A percentile compares a stretch with the other conserved stretches of the same genome.
These are phyloP conservation scores for Gallinago jamesoni DNA, from an alignment of 2,113 vertebrate species.

Conservation along the genomic window DNA sequence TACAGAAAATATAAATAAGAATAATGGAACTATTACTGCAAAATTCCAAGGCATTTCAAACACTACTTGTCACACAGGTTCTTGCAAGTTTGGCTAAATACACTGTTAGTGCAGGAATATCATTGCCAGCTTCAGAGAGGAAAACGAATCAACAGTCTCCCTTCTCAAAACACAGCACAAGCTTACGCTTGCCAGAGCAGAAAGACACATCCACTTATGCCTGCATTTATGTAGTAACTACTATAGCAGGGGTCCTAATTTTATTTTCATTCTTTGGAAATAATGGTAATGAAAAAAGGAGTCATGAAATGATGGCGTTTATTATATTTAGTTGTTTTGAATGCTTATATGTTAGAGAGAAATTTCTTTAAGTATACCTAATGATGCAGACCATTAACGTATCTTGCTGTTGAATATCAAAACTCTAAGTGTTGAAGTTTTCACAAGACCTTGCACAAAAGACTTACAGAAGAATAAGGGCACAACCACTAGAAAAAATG, in stretches of 20 bases:
- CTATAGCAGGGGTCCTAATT: not conserved
- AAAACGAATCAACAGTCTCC: not conserved
- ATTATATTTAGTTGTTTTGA: not conserved
- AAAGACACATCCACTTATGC: not conserved
- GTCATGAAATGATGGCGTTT: not conserved
- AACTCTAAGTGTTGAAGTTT: not conserved
- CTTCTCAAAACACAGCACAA: not conserved
- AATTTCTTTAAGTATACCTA: not conserved
- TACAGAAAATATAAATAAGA: not conserved
- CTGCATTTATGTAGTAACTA: not conserved
- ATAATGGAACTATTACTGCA: not conserved
- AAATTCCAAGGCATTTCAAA: not conserved
- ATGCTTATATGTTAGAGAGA: not conserved
- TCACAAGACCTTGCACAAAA: not conserved
- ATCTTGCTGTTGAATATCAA: not conserved
- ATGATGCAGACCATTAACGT: not conserved
- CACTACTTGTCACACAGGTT: not conserved
- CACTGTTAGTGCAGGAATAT: not conserved
- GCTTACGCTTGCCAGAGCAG: not conserved
- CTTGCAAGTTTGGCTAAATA: not conserved
- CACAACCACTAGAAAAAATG: not conserved
- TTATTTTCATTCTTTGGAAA: not conserved
- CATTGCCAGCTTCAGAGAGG: not conserved
- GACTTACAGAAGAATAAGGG: not conserved
- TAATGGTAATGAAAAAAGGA: not conserved